These are phyloP conservation scores for Eudorcas thomsonii DNA, from an alignment of 2,113 vertebrate species.

Conservation along the genomic window DNA sequence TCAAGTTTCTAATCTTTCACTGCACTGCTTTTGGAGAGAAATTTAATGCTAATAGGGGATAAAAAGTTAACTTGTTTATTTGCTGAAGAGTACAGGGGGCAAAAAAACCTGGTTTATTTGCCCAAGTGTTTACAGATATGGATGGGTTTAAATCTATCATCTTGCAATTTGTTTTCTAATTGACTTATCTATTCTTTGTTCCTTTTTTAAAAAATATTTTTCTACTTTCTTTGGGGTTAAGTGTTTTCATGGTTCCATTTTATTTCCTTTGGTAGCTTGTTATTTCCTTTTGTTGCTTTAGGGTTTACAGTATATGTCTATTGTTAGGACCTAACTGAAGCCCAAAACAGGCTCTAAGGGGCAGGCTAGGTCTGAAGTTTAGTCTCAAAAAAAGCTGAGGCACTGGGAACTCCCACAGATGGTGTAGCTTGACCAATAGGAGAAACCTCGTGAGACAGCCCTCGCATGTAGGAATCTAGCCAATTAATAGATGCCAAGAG, in stretches of 20 bases:
- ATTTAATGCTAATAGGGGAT: constrained; percentile 17
- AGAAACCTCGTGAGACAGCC: no score
- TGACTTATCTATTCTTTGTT: constrained; percentile 38
- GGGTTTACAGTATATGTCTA: not conserved
- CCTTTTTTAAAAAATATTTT: not conserved
- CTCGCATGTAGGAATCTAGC: no score
- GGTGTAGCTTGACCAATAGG: no score
- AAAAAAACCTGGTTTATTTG: not conserved
- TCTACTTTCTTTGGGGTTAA: not conserved
- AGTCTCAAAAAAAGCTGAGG: no score
- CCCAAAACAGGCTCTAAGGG: no score
- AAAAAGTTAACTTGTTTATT: constrained; percentile 58
- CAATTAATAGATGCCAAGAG: no score
- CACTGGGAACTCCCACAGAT: no score
- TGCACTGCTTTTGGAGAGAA: not conserved
- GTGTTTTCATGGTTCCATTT: not conserved
- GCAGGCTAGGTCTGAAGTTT: no score
- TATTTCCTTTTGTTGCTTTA: not conserved
- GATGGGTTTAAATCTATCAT: not conserved
- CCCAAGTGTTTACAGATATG: not conserved
- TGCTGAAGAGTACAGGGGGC: not conserved
- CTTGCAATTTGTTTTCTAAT: not conserved
- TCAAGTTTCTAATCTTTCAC: constrained; percentile 62
- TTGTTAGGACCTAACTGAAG: no score
- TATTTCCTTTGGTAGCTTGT: not conserved